A percentile compares a stretch with the other conserved stretches of the same genome.
phyloP scores from a whole-genome alignment of 2,797 vertebrate genomes.

The Avahi laniger region DNA sequence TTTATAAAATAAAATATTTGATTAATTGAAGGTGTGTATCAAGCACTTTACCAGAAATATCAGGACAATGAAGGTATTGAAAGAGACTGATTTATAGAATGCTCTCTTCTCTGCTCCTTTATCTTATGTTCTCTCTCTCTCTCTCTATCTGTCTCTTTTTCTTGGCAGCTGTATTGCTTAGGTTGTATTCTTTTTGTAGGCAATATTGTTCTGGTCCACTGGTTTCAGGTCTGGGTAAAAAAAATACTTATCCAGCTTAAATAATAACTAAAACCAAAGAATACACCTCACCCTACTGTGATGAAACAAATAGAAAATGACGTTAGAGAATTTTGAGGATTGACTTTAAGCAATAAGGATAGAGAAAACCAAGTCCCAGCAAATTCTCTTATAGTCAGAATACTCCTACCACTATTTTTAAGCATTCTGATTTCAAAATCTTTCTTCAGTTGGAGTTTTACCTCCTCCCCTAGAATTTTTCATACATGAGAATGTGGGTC shows the following conservation, averaged over 20 bases:
- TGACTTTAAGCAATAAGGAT: neutral
- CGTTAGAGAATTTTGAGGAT: conserved; percentile 71
- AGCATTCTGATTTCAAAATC: neutral
- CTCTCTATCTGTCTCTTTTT: neutral
- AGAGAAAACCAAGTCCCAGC: neutral
- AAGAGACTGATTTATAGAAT: conserved; percentile 59
- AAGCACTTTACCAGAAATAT: conserved; percentile 70
- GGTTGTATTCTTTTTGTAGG: conserved; percentile 71
- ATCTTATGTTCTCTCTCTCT: neutral
- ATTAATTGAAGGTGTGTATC: conserved; percentile 51
- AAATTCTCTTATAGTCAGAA: neutral
- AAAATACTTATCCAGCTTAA: conserved; percentile 83
- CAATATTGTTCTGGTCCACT: conserved; percentile 82
- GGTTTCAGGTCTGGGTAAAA: conserved; percentile 77
- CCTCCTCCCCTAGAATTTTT: neutral
- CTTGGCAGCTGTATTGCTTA: conserved; percentile 82
- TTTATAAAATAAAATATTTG: conserved; percentile 47
- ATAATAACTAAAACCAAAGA: conserved; percentile 84
- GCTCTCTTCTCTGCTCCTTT: conserved; percentile 36
- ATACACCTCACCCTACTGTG: conserved; percentile 78
- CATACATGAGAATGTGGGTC: neutral
- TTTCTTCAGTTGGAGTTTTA: neutral
- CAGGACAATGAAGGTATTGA: conserved; percentile 57
- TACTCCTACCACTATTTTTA: neutral
- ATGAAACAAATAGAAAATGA: conserved; percentile 80